Evolutionary conservation across 1,140 invertebrate genomes (phyloP), one percentile per base, ranked within the genome.

Genomic region (Adelges cooleyi): DNA sequence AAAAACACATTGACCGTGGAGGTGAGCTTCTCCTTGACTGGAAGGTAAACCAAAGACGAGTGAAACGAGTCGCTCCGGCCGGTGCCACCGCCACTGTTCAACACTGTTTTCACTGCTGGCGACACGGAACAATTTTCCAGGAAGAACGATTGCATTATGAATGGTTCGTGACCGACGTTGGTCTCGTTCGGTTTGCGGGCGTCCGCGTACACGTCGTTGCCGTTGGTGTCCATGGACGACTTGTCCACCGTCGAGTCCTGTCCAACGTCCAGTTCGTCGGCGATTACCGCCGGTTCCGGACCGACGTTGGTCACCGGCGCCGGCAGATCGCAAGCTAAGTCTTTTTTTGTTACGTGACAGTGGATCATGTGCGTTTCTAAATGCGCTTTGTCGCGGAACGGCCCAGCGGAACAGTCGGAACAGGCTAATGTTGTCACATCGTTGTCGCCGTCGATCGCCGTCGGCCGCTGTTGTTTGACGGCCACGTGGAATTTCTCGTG

Each of bases 1-100:
- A 95, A 93, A 73, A 90, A 92, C 62, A 92, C 85, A 66, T 89
- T 90, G 69, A 92, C 80, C 66, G 85, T 82, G 71, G 85, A 82
- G 70, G 81, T 85, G 68, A 93, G 81, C 73, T 88, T 85, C 69
- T 89, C 83, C 69, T 86, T 84, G 65, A 95, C 92, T 44, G 93
- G 92, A 73, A 95, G 80, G 77, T 92, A 92, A 72, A 95, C 89
- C 65, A 95, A 78, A 62, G 92, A 90, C 25, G 92, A 90, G 66
- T 92, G 83, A 75, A 95, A 85, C 71, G 80, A 79, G 40, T 79
- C 75, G 66, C 56, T 36, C 20, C 62, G 65, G 33, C 49, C 62
- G 33, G n/a, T 29, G 33, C 25, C 33, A 40, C 38, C 38, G 17
- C 68, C 54, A 40, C 67, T 65, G 20, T 76, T 72, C 15, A 74